phyloP scores from a whole-genome alignment of 92 coral and sea anemone species.

The Porites rus region DNA sequence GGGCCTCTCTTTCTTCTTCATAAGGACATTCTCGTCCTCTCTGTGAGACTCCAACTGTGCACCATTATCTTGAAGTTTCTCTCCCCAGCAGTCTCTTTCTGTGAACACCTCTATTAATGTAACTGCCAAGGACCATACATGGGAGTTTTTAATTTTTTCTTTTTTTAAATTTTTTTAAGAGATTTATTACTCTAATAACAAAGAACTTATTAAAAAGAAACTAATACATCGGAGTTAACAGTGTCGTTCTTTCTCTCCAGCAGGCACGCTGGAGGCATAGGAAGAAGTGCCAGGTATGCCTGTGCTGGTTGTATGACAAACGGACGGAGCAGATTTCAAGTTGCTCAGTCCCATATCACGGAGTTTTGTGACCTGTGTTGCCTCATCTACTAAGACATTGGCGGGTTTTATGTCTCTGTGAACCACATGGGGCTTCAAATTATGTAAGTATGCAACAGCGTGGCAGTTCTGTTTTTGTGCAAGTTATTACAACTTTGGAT shows the following conservation, averaged over 20 bases:
- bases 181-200: too few species aligned
- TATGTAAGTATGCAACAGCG: conserved; percentile 64
- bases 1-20: conserved; percentile 40
- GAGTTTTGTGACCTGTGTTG: conserved; percentile 51
- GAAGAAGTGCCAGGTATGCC: conserved; percentile 58
- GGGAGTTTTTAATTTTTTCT: conserved; percentile 2
- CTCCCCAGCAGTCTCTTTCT: conserved; percentile 60
- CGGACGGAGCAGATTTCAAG: conserved; percentile 44
- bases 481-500: conserved; percentile 15
- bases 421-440: conserved; percentile 66
- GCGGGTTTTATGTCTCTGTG: conserved; percentile 85
- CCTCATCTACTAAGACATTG: conserved; percentile 56
- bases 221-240: conserved; percentile 42
- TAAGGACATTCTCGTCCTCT: neutral
- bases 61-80: conserved; percentile 33
- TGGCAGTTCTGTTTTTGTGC: conserved; percentile 29
- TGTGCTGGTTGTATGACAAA: conserved; percentile 38
- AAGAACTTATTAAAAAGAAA: too few species aligned
- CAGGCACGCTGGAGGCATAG: conserved; percentile 78
- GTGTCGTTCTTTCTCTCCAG: conserved; percentile 50
- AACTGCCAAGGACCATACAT: conserved; percentile 68
- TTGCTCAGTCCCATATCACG: conserved; percentile 64
- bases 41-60: neutral
- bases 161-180: too few species aligned
- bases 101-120: conserved; percentile 52